phyloP scores from a whole-genome alignment of 2,797 vertebrate genomes.

The Meriones psammophilus region DNA sequence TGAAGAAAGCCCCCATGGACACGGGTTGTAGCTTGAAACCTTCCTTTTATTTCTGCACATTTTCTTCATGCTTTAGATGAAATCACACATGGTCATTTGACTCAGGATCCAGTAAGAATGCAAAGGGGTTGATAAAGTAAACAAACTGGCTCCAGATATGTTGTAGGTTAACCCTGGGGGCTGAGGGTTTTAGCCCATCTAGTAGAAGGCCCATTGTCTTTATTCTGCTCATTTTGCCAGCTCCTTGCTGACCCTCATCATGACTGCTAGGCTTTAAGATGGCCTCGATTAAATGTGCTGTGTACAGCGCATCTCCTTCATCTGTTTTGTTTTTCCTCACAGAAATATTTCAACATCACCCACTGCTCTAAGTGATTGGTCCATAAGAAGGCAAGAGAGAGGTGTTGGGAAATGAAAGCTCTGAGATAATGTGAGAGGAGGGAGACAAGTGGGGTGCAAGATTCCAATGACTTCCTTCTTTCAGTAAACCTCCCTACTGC shows the following conservation, averaged over 20 bases:
- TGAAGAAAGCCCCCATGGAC: background rate
- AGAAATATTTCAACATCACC: background rate
- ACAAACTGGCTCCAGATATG: slow-evolving; percentile 32
- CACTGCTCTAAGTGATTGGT: slow-evolving; percentile 15
- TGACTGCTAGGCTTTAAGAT: background rate
- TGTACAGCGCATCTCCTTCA: background rate
- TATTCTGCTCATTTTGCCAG: background rate
- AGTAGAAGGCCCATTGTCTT: background rate
- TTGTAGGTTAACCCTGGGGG: slow-evolving; percentile 52
- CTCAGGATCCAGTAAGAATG: slow-evolving; percentile 37
- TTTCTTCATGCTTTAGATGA: slow-evolving; percentile 64
- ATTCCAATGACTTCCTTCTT: background rate
- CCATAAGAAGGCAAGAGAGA: background rate
- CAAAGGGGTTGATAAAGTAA: slow-evolving; percentile 64
- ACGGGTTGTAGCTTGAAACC: background rate
- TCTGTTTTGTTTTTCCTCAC: background rate
- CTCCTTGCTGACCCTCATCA: background rate
- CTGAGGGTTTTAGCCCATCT: slow-evolving; percentile 22
- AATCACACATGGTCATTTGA: slow-evolving; percentile 33
- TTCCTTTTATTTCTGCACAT: background rate
- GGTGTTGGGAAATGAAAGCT: background rate
- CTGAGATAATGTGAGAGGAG: background rate
- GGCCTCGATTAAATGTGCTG: background rate
- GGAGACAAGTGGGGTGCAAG: background rate
- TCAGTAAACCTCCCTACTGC: background rate